A percentile compares a stretch with the other conserved stretches of the same genome.
phyloP scores from a whole-genome alignment of 2,113 vertebrate species.

The Geococcyx californianus region DNA sequence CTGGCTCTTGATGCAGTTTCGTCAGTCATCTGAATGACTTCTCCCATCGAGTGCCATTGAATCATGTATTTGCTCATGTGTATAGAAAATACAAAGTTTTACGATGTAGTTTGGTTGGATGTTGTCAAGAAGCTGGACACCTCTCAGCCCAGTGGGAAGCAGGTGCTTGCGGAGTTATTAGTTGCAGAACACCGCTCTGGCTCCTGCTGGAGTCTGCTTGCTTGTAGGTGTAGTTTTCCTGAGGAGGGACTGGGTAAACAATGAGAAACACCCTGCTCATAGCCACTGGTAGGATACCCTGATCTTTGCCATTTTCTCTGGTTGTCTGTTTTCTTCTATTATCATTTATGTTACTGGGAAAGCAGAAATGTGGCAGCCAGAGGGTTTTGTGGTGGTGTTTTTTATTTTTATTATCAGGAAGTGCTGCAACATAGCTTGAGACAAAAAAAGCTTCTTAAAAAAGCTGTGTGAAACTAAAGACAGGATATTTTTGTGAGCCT shows the following conservation, averaged over 20 bases:
- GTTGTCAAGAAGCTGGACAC: not conserved
- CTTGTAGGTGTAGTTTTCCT: not conserved
- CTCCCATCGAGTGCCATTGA: not conserved
- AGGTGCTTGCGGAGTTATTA: not conserved
- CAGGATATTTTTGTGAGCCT: slow-evolving; percentile 52
- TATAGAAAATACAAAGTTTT: not conserved
- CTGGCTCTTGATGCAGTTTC: not conserved
- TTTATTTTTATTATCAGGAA: not conserved
- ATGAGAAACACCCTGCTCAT: not conserved
- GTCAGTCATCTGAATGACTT: not conserved
- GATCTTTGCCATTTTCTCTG: not conserved
- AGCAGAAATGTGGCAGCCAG: not conserved
- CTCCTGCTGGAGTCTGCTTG: not conserved
- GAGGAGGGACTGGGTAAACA: not conserved
- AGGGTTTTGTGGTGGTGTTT: not conserved
- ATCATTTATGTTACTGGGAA: not conserved
- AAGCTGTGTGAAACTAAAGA: not conserved
- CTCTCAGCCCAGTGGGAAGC: not conserved
- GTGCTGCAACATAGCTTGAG: not conserved
- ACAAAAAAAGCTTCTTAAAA: not conserved
- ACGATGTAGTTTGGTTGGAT: not conserved
- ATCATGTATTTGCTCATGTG: not conserved
- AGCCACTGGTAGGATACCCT: not conserved
- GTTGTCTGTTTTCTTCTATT: not conserved
- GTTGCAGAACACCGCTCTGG: not conserved